Base-by-base conservation (phyloP, 2,888 invertebrate species). In the Muschampia plurimacula region DNA sequence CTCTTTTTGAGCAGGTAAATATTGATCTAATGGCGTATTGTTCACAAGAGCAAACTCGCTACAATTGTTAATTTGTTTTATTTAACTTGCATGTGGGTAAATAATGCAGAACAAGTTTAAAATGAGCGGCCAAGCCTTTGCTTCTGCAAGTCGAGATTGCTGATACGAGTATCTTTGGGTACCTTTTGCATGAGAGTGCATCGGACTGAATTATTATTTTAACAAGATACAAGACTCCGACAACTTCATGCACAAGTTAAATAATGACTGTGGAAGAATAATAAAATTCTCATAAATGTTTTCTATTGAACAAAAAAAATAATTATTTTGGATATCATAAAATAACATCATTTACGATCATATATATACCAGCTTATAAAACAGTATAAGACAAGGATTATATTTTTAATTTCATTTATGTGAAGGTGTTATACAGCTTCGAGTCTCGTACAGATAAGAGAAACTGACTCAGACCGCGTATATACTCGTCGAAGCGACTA, bases 11-110 rank as follows among this genome's bases (percentile, higher is more conserved):
- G 32, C 10, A 46, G 32, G 46, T 60, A 22, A 68, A 49, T 76
- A 74, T 74, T 77, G 77, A 77, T 76, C 77, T 80, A 79, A 79
- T 77, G 77, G 77, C 73, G 63, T 67, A 74, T 67, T 69, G 72
- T 69, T 74, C 72, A 69, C 68, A 69, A 62, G 64, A 41, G 63
- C 55, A 39, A 72, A 39, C 1, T 28, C 60, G 62, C 32, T 39
- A 36, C 55, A 55, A 63, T 67, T 63, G 72, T 63, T 67, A 63
- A 67, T 72, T 67, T 67, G 67, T 63, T 72, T 67, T 67, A 76
- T 68, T 77, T 60, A 63, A 65, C 52, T 70, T 69, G 65, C 68
- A 73, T 71, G 65, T 64, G 52, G 57, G 65, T 74, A 73, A 76
- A 74, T 73, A 72, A 63, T 36, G 57, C 72, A 63, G 55, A 63